Percentiles rank a stretch among this genome's conserved stretches.
phyloP scores from a whole-genome alignment of 2,888 invertebrate species.

The Pyrochroa serraticornis region DNA sequence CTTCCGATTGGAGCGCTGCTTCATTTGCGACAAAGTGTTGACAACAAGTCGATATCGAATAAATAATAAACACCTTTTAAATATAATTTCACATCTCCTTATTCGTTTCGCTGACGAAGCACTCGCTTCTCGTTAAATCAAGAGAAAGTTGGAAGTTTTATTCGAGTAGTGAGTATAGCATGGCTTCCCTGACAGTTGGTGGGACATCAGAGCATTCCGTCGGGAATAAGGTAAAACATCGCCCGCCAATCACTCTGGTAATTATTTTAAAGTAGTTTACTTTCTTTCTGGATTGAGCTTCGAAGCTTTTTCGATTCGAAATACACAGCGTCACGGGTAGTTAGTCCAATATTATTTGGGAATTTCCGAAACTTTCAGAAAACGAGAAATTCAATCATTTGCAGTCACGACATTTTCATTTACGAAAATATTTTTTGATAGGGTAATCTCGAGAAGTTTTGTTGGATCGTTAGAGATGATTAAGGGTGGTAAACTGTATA shows the following conservation, averaged over 20 bases:
- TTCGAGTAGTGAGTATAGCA: slow-evolving; percentile 33
- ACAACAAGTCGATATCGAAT: slow-evolving; percentile 25
- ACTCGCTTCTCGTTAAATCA: slow-evolving; percentile 35
- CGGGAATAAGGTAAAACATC: slow-evolving; percentile 46
- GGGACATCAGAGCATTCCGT: slow-evolving; percentile 43
- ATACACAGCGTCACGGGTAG: not conserved
- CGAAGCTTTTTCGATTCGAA: slow-evolving; percentile 1
- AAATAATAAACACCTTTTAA: slow-evolving; percentile 27
- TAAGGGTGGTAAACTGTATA: too few relatives aligned
- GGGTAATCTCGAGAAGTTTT: too few relatives aligned
- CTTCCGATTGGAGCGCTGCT: not conserved
- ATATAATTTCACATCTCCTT: slow-evolving; percentile 29
- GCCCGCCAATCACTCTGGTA: slow-evolving; percentile 55
- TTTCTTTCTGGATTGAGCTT: slow-evolving; percentile 19
- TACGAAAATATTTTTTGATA: too few relatives aligned
- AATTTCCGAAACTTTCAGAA: too few relatives aligned
- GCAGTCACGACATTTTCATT: too few relatives aligned
- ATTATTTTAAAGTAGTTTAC: slow-evolving; percentile 56
- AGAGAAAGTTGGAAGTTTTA: slow-evolving; percentile 39
- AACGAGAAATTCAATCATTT: too few relatives aligned
- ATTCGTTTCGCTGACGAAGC: slow-evolving; percentile 25
- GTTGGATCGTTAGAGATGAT: too few relatives aligned
- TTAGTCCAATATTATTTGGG: too few relatives aligned
- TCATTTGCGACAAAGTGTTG: slow-evolving; percentile 6
- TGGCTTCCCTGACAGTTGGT: slow-evolving; percentile 46